Percentiles rank a stretch among this genome's conserved stretches.
phyloP scores from a whole-genome alignment of 2,888 invertebrate genomes.

The Notodonta dromedarius region DNA sequence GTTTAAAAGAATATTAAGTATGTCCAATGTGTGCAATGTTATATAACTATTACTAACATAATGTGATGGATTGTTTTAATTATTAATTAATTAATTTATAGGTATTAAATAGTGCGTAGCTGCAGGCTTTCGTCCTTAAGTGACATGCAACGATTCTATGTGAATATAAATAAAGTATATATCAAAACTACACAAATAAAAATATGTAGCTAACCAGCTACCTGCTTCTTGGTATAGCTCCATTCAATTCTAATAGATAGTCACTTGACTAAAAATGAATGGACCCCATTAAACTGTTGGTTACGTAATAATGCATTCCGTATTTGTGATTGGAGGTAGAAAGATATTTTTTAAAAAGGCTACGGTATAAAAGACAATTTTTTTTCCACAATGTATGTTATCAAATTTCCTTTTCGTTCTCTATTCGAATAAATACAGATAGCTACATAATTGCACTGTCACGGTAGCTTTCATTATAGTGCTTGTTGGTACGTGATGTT shows the following conservation, averaged over 20 bases:
- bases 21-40: background rate
- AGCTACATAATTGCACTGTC: conserved; percentile 13
- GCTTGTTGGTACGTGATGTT: too few relatives aligned
- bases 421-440: background rate
- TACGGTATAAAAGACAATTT: conserved; percentile 1
- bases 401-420: background rate
- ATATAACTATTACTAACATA: background rate
- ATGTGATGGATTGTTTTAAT: background rate
- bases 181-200: background rate
- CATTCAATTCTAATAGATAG: too few relatives aligned
- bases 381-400: background rate
- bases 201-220: too few relatives aligned
- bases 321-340: background rate
- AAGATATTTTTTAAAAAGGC: background rate
- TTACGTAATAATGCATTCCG: conserved; percentile 6
- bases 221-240: too few relatives aligned
- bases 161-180: background rate
- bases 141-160: background rate
- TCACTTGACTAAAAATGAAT: too few relatives aligned
- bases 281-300: too few relatives aligned
- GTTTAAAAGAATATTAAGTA: background rate
- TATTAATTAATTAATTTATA: conserved; percentile 2
- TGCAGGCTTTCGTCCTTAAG: background rate
- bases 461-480: conserved; percentile 4
- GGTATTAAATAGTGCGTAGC: background rate